Evolutionary conservation across 2,888 invertebrate species (phyloP).

Genomic region (Acrobasis consociella): DNA sequence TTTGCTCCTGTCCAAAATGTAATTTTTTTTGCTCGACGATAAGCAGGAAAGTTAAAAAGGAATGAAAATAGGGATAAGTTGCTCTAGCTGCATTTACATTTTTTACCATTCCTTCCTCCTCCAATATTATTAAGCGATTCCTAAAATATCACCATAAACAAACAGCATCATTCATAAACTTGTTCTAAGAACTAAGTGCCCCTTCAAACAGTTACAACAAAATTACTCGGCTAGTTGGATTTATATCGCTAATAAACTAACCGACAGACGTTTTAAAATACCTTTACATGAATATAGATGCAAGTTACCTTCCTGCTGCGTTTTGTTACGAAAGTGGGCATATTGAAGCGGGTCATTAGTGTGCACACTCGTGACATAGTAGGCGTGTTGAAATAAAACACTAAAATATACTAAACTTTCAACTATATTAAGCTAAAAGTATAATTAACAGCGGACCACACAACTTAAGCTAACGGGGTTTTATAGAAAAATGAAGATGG

Average conservation of each 20-base stretch:
- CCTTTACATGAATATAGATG: slow-evolving; percentile 14
- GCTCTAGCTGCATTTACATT: background rate
- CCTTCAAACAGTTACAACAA: slow-evolving; percentile 8
- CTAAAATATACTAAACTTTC: too few species aligned
- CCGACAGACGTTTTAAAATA: slow-evolving; percentile 12
- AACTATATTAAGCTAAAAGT: too few species aligned
- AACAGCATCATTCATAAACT: background rate
- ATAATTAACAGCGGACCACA: too few species aligned
- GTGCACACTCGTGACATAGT: too few species aligned
- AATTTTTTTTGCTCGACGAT: too few species aligned
- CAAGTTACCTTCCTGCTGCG: slow-evolving; percentile 14
- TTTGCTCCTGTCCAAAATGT: too few species aligned
- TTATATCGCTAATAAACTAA: slow-evolving; percentile 17
- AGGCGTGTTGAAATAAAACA: too few species aligned
- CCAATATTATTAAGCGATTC: background rate
- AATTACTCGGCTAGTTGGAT: slow-evolving; percentile 16
- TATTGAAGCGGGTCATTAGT: too few species aligned
- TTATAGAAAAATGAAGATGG: too few species aligned
- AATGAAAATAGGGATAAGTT: background rate
- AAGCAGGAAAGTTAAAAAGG: background rate
- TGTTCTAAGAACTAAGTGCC: background rate
- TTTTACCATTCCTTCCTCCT: background rate
- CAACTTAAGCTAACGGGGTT: too few species aligned
- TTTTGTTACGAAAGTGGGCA: background rate
- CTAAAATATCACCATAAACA: background rate